Evolutionary conservation across 2,888 invertebrate genomes (phyloP).

Genomic region (Physocephala rufipes): DNA sequence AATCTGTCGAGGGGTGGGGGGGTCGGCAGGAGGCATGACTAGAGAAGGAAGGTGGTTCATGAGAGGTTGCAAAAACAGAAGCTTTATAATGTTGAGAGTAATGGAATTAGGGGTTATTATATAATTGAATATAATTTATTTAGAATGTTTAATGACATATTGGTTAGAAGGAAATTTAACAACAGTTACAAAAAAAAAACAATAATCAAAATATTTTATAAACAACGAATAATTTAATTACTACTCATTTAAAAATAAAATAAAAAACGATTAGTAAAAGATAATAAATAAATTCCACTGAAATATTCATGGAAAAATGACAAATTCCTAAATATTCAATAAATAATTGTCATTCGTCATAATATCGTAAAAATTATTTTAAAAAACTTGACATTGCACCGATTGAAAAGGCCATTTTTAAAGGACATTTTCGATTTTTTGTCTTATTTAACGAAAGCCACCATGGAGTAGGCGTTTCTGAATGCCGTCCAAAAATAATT

Average conservation of each 20-base stretch:
- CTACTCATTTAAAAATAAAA: neutral
- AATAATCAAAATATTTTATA: too few relatives aligned
- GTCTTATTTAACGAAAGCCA: neutral
- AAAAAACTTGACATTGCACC: constrained; percentile 16
- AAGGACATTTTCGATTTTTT: neutral
- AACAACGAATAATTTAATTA: too few relatives aligned
- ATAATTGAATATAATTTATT: constrained; percentile 10
- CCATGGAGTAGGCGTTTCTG: neutral
- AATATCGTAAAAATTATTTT: too few relatives aligned
- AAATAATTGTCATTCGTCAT: constrained; percentile 22
- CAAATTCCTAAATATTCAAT: neutral
- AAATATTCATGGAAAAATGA: neutral
- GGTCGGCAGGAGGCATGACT: too few relatives aligned
- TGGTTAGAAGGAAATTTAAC: constrained; percentile 10
- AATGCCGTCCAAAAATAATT: constrained; percentile 6
- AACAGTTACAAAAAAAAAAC: constrained; percentile 2
- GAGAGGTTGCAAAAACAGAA: too few relatives aligned
- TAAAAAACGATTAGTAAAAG: constrained; percentile 10
- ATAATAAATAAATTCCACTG: constrained; percentile 10
- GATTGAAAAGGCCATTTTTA: too few relatives aligned
- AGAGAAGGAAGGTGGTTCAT: too few relatives aligned
- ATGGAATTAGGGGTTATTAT: too few relatives aligned
- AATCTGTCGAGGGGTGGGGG: too few relatives aligned
- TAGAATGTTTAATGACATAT: constrained; percentile 27
- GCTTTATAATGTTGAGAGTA: too few relatives aligned